Evolutionary conservation across 2,888 invertebrate genomes (phyloP).

Genomic region (Aporophyla nigra): DNA sequence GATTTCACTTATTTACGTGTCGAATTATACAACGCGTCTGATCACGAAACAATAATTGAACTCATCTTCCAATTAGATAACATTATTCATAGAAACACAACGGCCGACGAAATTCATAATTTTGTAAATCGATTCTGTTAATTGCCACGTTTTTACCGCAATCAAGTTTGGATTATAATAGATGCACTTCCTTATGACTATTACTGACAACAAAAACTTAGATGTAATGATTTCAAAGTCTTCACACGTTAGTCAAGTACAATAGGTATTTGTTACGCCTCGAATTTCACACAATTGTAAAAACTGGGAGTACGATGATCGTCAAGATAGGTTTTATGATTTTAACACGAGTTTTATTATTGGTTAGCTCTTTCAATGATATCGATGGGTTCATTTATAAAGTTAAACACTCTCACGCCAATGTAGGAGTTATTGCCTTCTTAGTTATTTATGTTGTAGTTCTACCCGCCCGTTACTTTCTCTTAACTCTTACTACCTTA

Average conservation of each 20-base stretch:
- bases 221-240: conserved; percentile 67
- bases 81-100: conserved; percentile 62
- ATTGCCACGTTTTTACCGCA: conserved; percentile 64
- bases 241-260: conserved; percentile 73
- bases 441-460: background rate
- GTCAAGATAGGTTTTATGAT: conserved; percentile 59
- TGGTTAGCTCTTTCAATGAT: conserved; percentile 38
- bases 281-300: conserved; percentile 75
- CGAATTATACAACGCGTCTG: conserved; percentile 74
- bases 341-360: conserved; percentile 50
- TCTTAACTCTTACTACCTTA: conserved; percentile 22
- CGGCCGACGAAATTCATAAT: conserved; percentile 61
- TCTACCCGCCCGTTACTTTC: conserved; percentile 29
- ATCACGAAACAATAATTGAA: conserved; percentile 80
- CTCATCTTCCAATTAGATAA: conserved; percentile 75
- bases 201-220: conserved; percentile 64
- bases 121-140: conserved; percentile 64
- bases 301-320: conserved; percentile 66
- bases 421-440: background rate
- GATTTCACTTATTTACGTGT: conserved; percentile 86
- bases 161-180: conserved; percentile 56
- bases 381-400: conserved; percentile 31
- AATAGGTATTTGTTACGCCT: conserved; percentile 70
- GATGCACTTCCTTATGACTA: conserved; percentile 69
- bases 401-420: conserved; percentile 5